Conservation (phyloP, 2,113 vertebrate genomes). For the Tinamus guttatus region DNA sequence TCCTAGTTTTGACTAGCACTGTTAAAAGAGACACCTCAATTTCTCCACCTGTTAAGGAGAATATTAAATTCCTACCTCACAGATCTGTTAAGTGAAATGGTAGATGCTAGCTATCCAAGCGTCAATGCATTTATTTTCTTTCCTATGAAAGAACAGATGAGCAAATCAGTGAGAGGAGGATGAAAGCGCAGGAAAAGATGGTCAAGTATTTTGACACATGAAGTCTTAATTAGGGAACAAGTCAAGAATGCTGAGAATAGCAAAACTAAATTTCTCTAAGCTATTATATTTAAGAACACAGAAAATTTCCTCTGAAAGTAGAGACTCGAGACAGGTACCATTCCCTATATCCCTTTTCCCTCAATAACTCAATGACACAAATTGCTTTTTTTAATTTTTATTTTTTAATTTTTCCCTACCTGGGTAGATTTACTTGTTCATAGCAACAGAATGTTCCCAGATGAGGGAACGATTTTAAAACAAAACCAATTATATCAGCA, state of each 20-base stretch:
- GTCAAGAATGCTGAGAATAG: not conserved
- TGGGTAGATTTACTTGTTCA: not conserved
- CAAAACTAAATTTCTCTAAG: not conserved
- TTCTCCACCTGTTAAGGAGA: not conserved
- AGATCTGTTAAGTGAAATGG: not conserved
- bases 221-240: not conserved
- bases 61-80: not conserved
- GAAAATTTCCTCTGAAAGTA: not conserved
- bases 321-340: not conserved
- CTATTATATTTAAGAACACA: not conserved
- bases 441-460: not conserved
- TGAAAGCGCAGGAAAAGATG: not conserved
- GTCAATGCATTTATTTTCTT: not conserved
- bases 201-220: not conserved
- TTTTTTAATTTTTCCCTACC: too few relatives aligned
- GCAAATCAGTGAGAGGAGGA: not conserved
- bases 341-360: not conserved
- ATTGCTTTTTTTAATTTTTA: not conserved
- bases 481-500: not conserved
- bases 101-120: not conserved
- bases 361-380: not conserved
- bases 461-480: not conserved
- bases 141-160: not conserved
- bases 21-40: not conserved
- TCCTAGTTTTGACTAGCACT: not conserved